These are phyloP conservation scores for Saccopteryx leptura DNA, from an alignment of 2,113 vertebrate genomes.

Conservation along the genomic window DNA sequence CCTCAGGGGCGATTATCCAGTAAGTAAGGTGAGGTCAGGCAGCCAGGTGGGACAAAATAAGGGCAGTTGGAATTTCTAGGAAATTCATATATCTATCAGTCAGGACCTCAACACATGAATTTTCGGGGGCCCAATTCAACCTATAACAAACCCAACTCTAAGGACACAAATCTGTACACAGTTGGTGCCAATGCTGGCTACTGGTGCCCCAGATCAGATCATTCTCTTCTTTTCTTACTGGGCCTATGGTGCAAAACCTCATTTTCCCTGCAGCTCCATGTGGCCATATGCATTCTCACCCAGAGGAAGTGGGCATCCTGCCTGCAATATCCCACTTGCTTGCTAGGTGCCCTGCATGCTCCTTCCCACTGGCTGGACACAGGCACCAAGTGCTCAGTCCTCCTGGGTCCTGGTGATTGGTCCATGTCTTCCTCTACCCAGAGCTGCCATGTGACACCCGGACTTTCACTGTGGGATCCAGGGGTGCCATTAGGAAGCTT, in stretches of 20 bases:
- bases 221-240: neutral
- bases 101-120: neutral
- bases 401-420: neutral
- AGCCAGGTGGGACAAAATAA: too few species aligned
- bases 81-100: too few species aligned
- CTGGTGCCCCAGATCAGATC: neutral
- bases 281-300: neutral
- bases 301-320: neutral
- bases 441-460: too few species aligned
- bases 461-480: too few species aligned
- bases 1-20: too few species aligned
- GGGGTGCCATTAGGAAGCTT: too few species aligned
- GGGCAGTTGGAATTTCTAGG: too few species aligned
- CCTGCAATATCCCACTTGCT: neutral
- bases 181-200: neutral
- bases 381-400: neutral
- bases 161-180: neutral
- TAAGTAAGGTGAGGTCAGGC: too few species aligned
- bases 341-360: neutral
- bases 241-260: neutral
- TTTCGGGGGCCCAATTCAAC: neutral
- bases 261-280: neutral
- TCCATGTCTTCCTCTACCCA: neutral
- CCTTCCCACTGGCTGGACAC: neutral
- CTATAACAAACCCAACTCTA: neutral